Evolutionary conservation across 1,140 invertebrate genomes (phyloP).

Genomic region (Papilio polyxenes): DNA sequence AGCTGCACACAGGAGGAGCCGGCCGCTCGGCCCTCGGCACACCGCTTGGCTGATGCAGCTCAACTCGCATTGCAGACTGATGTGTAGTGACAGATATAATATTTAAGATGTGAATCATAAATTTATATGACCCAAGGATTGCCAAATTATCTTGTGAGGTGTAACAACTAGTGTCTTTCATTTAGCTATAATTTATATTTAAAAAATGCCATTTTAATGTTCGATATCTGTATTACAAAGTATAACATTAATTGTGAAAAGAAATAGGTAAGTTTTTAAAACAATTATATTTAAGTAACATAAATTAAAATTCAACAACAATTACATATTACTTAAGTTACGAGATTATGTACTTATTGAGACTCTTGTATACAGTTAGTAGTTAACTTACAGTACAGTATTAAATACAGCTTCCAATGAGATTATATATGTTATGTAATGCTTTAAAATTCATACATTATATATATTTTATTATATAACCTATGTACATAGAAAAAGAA

Average conservation of each 20-base stretch:
- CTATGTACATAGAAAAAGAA: not conserved
- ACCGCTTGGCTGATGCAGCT: conserved; percentile 52
- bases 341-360: conserved; percentile 12
- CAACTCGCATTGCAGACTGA: not conserved
- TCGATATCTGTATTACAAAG: too few relatives aligned
- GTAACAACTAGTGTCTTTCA: too few relatives aligned
- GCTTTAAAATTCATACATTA: too few relatives aligned
- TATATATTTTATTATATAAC: not conserved
- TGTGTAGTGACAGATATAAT: not conserved
- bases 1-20: conserved; percentile 85
- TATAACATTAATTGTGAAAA: not conserved
- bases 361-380: conserved; percentile 1
- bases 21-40: conserved; percentile 83
- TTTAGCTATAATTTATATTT: too few relatives aligned
- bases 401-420: not conserved
- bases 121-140: too few relatives aligned
- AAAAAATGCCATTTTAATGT: too few relatives aligned
- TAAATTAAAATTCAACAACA: conserved; percentile 59
- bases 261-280: conserved; percentile 25
- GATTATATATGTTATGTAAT: not conserved
- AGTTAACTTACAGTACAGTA: not conserved
- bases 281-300: conserved; percentile 56
- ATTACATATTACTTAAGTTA: conserved; percentile 40
- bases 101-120: too few relatives aligned
- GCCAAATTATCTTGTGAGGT: too few relatives aligned